phyloP scores from a whole-genome alignment of 2,797 vertebrate genomes.

The Poliocrania exsul region DNA sequence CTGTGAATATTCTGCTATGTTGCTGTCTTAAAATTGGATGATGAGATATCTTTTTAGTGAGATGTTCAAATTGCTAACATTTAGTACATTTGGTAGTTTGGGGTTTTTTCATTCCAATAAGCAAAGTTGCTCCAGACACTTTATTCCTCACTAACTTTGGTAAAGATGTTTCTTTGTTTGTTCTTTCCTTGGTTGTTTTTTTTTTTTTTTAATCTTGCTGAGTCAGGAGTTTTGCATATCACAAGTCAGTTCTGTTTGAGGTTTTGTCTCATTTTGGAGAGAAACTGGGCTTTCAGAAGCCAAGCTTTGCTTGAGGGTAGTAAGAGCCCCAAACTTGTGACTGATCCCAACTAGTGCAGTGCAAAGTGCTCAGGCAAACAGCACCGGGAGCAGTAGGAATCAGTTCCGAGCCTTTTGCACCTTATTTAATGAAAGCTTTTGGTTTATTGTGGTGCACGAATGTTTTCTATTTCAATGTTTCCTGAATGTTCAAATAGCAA shows the following conservation, averaged over 20 bases:
- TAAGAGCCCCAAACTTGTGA: conserved; percentile 1
- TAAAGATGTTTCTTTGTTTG: neutral
- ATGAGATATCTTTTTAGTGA: neutral
- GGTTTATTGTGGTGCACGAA: neutral
- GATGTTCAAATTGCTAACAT: neutral
- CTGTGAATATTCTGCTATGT: neutral
- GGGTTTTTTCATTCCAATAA: neutral
- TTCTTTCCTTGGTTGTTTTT: neutral
- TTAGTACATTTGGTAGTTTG: neutral
- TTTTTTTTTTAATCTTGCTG: neutral
- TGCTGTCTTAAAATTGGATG: neutral
- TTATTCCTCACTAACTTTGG: neutral
- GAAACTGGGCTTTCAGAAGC: neutral
- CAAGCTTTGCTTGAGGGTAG: conserved; percentile 1
- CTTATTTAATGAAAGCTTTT: neutral
- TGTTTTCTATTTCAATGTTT: neutral
- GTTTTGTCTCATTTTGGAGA: neutral
- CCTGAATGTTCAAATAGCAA: neutral
- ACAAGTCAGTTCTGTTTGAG: neutral
- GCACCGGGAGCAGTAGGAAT: conserved; percentile 15
- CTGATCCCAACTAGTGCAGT: neutral
- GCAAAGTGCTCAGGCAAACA: neutral
- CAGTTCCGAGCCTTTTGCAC: neutral
- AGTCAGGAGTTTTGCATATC: neutral
- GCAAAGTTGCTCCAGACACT: neutral